Conservation (phyloP, 2,113 vertebrate genomes). For the Lamprotornis superbus region DNA sequence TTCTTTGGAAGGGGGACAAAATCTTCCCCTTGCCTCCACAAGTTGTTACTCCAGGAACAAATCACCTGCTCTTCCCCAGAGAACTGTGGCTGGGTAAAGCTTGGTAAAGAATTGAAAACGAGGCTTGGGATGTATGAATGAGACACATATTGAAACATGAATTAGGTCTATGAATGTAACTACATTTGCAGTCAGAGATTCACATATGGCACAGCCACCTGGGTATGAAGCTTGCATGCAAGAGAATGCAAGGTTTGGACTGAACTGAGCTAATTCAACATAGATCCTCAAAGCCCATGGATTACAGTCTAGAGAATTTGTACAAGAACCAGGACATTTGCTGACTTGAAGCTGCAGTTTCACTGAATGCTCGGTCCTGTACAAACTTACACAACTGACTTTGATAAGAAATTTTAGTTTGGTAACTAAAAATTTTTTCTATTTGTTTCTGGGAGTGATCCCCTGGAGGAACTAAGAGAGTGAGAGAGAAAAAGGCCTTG, state of each 20-base stretch:
- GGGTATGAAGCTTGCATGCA: background rate
- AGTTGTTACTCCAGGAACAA: background rate
- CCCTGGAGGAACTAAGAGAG: background rate
- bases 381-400: background rate
- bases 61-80: background rate
- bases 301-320: background rate
- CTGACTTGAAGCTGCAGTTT: background rate
- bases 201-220: background rate
- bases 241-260: background rate
- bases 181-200: background rate
- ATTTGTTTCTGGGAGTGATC: background rate
- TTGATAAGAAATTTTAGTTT: background rate
- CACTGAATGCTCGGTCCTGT: background rate
- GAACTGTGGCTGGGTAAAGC: background rate
- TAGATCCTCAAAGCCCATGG: background rate
- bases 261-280: background rate
- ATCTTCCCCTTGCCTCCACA: background rate
- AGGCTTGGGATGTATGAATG: background rate
- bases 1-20: background rate
- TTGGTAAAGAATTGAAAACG: background rate
- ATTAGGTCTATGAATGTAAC: background rate
- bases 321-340: fast-evolving
- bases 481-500: background rate
- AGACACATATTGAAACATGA: background rate
- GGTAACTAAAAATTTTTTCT: background rate